These are phyloP conservation scores for Psylliodes chrysocephalus DNA, from an alignment of 2,888 invertebrate genomes.

Conservation along the genomic window DNA sequence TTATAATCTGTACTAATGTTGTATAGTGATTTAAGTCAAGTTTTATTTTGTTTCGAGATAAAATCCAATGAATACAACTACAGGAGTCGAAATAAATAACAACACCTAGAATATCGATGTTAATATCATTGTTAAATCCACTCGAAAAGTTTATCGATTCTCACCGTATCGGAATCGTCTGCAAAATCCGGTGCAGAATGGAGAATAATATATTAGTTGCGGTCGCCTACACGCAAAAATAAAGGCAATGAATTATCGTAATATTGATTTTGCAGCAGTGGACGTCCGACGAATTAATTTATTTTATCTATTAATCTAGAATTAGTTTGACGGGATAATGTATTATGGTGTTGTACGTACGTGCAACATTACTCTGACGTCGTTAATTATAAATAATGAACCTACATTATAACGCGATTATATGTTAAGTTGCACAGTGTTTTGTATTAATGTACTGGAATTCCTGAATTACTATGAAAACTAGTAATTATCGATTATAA, in stretches of 20 bases:
- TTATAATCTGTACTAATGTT: too few species aligned
- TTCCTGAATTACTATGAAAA: not conserved
- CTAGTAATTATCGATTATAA: too few species aligned
- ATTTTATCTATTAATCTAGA: conserved; percentile 35
- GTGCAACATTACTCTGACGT: conserved; percentile 29
- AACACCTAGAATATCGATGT: too few species aligned
- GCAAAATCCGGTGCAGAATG: not conserved
- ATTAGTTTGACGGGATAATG: conserved; percentile 40
- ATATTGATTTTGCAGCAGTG: conserved; percentile 29
- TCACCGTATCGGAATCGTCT: not conserved
- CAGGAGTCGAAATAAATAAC: too few species aligned
- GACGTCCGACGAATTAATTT: conserved; percentile 37
- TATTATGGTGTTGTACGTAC: conserved; percentile 31
- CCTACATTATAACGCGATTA: conserved; percentile 31
- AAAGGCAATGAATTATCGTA: conserved; percentile 30
- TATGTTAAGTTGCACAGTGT: too few species aligned
- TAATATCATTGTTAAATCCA: not conserved
- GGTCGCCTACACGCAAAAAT: conserved; percentile 22
- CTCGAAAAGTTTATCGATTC: not conserved
- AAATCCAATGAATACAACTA: too few species aligned
- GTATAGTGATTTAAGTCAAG: too few species aligned
- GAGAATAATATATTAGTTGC: conserved; percentile 5
- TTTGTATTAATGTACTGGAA: conserved; percentile 22
- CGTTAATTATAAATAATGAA: conserved; percentile 42
- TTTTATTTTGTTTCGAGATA: too few species aligned